phyloP scores from a whole-genome alignment of 1,140 invertebrate species.

The Pinna nobilis region DNA sequence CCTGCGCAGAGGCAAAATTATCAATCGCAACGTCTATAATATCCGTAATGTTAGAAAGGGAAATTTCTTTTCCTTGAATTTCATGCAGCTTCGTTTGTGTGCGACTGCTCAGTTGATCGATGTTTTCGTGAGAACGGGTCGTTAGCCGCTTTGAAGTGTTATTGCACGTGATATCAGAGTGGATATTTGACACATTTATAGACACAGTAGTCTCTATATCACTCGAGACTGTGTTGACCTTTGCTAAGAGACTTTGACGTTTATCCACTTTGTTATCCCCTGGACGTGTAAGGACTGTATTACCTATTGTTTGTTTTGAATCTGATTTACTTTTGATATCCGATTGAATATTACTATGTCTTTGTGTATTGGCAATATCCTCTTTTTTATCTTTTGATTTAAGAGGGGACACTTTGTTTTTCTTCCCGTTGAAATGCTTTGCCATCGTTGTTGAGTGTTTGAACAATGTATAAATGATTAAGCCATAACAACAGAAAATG shows the following conservation, averaged over 20 bases:
- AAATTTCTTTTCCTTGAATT: too few species aligned
- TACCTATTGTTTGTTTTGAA: not conserved
- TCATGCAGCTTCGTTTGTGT: too few species aligned
- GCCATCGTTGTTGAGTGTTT: conserved; percentile 41
- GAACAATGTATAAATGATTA: conserved; percentile 43
- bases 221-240: too few species aligned
- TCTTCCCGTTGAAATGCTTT: conserved; percentile 12
- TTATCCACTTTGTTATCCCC: not conserved
- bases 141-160: too few species aligned
- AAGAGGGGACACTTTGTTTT: conserved; percentile 28
- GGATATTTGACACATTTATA: too few species aligned
- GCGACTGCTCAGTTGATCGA: too few species aligned
- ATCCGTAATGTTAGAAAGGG: too few species aligned
- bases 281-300: not conserved
- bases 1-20: not conserved
- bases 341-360: not conserved
- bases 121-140: too few species aligned
- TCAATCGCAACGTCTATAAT: too few species aligned
- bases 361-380: not conserved
- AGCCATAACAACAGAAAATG: conserved; percentile 39
- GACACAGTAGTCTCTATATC: too few species aligned
- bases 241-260: not conserved
- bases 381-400: not conserved
- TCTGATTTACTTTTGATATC: not conserved
- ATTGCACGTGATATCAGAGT: too few species aligned